Evolutionary conservation across 2,797 vertebrate species (phyloP).

Genomic region (Sparus aurata): DNA sequence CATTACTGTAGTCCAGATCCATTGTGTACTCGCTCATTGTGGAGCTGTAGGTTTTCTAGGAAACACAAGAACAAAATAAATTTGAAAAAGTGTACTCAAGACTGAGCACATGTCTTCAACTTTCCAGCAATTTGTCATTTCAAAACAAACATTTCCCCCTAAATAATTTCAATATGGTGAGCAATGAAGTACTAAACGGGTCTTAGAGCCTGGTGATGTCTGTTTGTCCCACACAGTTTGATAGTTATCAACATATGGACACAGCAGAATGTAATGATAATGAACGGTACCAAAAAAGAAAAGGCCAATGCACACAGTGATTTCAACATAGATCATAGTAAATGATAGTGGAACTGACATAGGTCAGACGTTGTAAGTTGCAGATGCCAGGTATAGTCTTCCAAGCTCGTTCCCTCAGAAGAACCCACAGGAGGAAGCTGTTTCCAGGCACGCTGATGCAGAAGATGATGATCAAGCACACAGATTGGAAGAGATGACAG

Average conservation of each 20-base stretch:
- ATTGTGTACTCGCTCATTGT: not conserved
- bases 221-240: not conserved
- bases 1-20: fast-evolving
- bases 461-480: not conserved
- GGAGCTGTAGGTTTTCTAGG: constrained; percentile 8
- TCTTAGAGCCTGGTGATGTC: too few species aligned
- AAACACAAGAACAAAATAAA: constrained; percentile 9
- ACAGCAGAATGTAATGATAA: constrained; percentile 13
- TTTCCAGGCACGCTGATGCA: constrained; percentile 13
- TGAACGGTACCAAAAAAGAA: constrained; percentile 2
- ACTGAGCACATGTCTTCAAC: not conserved
- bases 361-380: constrained; percentile 22
- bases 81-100: not conserved
- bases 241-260: not conserved
- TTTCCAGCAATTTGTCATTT: not conserved
- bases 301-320: not conserved
- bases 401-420: constrained; percentile 8
- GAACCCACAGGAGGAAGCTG: constrained; percentile 16
- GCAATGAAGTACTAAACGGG: not conserved
- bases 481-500: fast-evolving
- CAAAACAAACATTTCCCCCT: fast-evolving
- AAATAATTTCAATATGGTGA: not conserved
- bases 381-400: constrained; percentile 7
- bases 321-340: fast-evolving
- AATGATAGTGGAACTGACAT: not conserved